phyloP scores from a whole-genome alignment of 2,888 invertebrate species.

The Laspeyria flexula region DNA sequence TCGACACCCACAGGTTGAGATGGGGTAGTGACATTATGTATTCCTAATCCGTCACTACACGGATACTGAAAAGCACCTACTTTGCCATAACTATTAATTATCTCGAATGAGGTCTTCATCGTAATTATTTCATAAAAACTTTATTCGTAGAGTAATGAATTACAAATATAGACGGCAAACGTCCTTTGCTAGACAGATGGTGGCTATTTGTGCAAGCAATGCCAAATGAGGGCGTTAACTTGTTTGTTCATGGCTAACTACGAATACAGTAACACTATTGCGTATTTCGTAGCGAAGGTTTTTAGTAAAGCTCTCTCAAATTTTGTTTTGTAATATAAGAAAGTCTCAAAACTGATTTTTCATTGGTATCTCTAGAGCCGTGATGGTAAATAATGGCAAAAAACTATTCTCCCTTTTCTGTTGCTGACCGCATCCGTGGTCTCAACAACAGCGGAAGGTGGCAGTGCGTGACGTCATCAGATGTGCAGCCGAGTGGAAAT shows the following conservation, averaged over 20 bases:
- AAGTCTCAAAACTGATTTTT: neutral
- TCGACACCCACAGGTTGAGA: no score
- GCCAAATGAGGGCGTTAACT: constrained; percentile 54
- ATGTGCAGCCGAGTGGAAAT: constrained; percentile 74
- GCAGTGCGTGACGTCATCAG: constrained; percentile 78
- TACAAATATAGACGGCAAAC: constrained; percentile 36
- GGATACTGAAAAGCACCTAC: no score
- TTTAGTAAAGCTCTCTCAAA: constrained; percentile 1
- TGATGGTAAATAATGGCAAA: constrained; percentile 13
- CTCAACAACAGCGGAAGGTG: constrained; percentile 65
- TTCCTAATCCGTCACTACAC: no score
- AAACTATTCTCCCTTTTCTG: constrained; percentile 22
- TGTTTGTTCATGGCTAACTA: constrained; percentile 40
- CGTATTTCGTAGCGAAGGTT: constrained; percentile 10
- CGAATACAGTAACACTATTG: constrained; percentile 15
- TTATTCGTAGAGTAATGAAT: constrained; percentile 21
- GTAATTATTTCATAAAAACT: neutral
- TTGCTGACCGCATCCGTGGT: constrained; percentile 42
- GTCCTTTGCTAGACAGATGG: constrained; percentile 47
- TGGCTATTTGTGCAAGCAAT: constrained; percentile 49
- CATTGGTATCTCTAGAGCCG: neutral
- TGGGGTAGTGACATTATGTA: no score
- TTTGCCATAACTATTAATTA: no score
- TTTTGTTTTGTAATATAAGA: neutral
- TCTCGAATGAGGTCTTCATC: no score